A percentile compares a stretch with the other conserved stretches of the same genome.
These are phyloP conservation scores for Oryzias woworae DNA, from an alignment of 2,113 vertebrate species.

Conservation along the genomic window DNA sequence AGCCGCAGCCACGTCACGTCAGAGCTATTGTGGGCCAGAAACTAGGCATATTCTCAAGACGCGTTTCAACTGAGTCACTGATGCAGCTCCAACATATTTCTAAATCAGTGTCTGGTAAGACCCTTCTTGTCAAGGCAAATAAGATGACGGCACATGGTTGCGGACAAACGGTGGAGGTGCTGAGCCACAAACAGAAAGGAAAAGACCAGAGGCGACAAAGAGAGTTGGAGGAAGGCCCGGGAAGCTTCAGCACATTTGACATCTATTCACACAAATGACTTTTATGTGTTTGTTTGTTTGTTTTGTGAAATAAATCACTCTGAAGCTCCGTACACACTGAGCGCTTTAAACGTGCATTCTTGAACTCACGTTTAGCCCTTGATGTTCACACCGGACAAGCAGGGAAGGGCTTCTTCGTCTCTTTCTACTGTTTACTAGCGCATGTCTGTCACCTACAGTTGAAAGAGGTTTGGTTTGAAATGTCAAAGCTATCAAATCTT, in stretches of 20 bases:
- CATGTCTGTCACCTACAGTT: no score
- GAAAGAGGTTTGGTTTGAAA: no score
- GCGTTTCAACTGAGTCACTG: conserved; percentile 60
- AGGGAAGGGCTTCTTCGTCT: no score
- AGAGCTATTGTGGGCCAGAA: conserved; percentile 20
- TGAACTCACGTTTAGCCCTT: no score
- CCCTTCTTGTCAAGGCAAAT: conserved; percentile 56
- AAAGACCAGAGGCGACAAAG: conserved; percentile 57
- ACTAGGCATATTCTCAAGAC: conserved; percentile 40
- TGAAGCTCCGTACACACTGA: conserved; percentile 5
- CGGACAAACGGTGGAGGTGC: conserved; percentile 46
- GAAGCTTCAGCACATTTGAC: conserved; percentile 37
- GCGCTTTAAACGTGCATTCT: no score
- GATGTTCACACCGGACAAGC: no score
- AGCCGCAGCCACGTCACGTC: conserved; percentile 27
- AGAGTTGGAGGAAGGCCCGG: conserved; percentile 41
- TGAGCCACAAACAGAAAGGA: conserved; percentile 62
- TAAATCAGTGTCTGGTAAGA: conserved; percentile 57
- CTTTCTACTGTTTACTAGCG: no score
- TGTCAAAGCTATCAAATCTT: no score
- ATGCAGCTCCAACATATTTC: conserved; percentile 51
- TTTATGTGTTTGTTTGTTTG: conserved; percentile 32
- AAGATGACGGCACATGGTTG: conserved; percentile 36
- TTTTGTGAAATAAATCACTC: conserved; percentile 52
- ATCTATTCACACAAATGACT: conserved; percentile 37